These are phyloP conservation scores for Flexamia atlantica DNA, from an alignment of 2,888 invertebrate species.

Conservation along the genomic window DNA sequence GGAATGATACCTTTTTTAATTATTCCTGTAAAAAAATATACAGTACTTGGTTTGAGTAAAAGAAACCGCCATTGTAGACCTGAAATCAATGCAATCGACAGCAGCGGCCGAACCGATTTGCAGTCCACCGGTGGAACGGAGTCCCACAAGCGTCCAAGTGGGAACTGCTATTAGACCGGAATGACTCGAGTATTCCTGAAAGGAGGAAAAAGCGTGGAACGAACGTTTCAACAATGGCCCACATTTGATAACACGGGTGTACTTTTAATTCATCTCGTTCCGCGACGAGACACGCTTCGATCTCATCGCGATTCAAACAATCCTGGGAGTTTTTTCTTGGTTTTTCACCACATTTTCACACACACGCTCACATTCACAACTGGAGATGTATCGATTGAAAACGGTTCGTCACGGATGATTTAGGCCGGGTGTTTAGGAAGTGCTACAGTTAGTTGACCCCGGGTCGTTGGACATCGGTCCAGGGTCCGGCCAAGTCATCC, in stretches of 20 bases:
- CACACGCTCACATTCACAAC: neutral
- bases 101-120: neutral
- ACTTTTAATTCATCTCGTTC: conserved; percentile 61
- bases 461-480: neutral
- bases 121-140: neutral
- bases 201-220: conserved; percentile 48
- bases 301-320: conserved; percentile 59
- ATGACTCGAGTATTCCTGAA: conserved; percentile 55
- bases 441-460: conserved; percentile 34
- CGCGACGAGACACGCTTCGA: conserved; percentile 45
- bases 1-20: no score
- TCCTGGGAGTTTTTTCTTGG: conserved; percentile 53
- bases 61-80: no score
- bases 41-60: no score
- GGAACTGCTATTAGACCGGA: conserved; percentile 42
- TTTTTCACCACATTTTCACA: conserved; percentile 57
- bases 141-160: conserved; percentile 10
- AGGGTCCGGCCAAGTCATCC: conserved; percentile 2
- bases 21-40: no score
- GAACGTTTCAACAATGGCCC: conserved; percentile 52
- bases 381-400: conserved; percentile 21
- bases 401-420: conserved; percentile 60
- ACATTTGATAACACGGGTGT: conserved; percentile 56
- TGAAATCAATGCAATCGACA: neutral
- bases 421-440: conserved; percentile 37